Evolutionary conservation across 2,113 vertebrate species (phyloP), one percentile per base, ranked within the genome.

Genomic region (Eptesicus fuscus): DNA sequence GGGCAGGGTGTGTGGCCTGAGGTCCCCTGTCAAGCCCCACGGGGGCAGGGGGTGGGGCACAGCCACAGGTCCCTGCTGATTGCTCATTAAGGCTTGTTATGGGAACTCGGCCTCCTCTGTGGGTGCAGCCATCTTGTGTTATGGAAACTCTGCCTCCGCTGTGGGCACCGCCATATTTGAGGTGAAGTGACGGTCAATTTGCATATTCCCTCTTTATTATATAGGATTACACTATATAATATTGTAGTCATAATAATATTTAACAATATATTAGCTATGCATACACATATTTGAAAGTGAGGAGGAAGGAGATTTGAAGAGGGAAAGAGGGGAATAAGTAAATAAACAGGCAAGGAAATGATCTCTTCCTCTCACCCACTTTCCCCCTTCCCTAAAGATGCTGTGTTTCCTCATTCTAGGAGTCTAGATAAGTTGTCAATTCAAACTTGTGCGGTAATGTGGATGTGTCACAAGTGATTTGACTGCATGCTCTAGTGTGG

Each of bases 391-490:
- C 88, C 90, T 65, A 56, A 76, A 69, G 87, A 79, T 49, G 40
- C 2, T 67, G 23, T 49, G 51, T 53, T 79, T 96, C 79, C 76
- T 91, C 42, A 35, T 89, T 79, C 8, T 42, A 89, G 42, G 78
- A 91, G 49, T 83, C 90, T 83, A 93, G 93, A 83, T 93, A 94
- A 88, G 93, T 80, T 76, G 96, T 87, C 80, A 7, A 0, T 87
- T 94, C 74, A 65, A 61, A 91, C 70, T 56, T 65, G 42, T 59
- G 61, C 9, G 8, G 4, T 77, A 74, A 49, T 42, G 14, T 63
- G 78, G 20, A n/a, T 83, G 86, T 83, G 87, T 94, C 91, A 74
- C 86, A 73, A 37, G 25, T 78, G 73, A 95, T n/a, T 73, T 73
- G 78, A 79, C 69, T 47, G 35, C 28, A 13, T 32, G 61, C 40